These are phyloP conservation scores for Eupithecia vulgata DNA, from an alignment of 2,888 invertebrate species.

Conservation along the genomic window DNA sequence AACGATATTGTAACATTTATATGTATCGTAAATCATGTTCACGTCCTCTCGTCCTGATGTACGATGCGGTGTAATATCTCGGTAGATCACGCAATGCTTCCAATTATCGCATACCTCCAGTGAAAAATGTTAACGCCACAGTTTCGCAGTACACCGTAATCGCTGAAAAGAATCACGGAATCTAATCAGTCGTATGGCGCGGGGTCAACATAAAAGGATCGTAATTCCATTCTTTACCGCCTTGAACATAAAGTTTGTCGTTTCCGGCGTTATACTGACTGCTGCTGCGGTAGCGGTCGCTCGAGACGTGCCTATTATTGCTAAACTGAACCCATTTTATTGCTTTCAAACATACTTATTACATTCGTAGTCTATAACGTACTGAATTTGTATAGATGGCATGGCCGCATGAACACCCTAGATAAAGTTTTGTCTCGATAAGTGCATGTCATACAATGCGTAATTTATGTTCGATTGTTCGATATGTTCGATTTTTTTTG, in stretches of 20 bases:
- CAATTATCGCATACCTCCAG: neutral
- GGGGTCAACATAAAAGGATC: slow-evolving; percentile 30
- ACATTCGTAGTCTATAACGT: too few species aligned
- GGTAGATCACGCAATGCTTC: neutral
- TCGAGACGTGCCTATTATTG: slow-evolving; percentile 36
- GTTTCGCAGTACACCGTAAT: neutral
- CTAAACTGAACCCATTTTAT: slow-evolving; percentile 34
- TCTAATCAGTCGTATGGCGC: slow-evolving; percentile 16
- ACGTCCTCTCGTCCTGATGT: neutral
- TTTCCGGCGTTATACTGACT: slow-evolving; percentile 28
- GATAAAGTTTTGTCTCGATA: neutral
- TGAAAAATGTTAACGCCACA: neutral
- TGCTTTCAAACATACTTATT: slow-evolving; percentile 30
- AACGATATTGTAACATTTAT: neutral
- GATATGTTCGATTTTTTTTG: too few species aligned
- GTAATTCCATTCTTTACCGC: slow-evolving; percentile 33
- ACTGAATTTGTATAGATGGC: neutral
- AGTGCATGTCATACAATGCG: neutral
- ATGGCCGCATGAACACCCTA: neutral
- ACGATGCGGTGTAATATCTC: neutral
- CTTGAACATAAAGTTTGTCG: slow-evolving; percentile 35
- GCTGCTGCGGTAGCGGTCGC: slow-evolving; percentile 22
- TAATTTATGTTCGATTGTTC: too few species aligned
- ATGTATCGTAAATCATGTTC: neutral
- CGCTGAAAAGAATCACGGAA: slow-evolving; percentile 14